Base-by-base conservation (phyloP, 2,797 vertebrate genomes). In the Hephaestus fuliginosus region DNA sequence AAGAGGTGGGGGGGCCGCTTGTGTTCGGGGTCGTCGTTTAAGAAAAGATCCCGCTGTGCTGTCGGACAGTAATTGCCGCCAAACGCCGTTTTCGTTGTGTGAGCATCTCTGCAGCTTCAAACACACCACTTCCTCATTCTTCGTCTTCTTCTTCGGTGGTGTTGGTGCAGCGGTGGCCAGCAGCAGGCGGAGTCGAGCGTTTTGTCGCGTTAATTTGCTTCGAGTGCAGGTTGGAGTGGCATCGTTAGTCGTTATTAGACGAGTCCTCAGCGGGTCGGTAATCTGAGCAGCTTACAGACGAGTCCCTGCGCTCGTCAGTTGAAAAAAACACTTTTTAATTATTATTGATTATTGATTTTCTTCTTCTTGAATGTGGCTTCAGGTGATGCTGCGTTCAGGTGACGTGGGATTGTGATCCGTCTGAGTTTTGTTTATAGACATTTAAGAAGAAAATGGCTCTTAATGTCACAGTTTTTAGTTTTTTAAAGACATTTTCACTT, bases 71-170 rank as follows among this genome's bases (percentile, higher is more conserved):
- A 87, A 90, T 86, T 86, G 80, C 70, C 5, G 65, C 72, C 25
- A 46, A 75, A 68, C 28, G 13, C n/a, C 9, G 79, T 28, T 43
- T 44, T 51, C 39, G 1, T 36, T 4, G 30, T 44, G 76, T 78
- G 71, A 39, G 72, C 41, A 68, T 63, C 72, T 39, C 22, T 60
- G 75, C 20, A 0, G 78, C 84, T 68, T 82, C 79, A 78, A 70
- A 74, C 61, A 1, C 62, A 14, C 56, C 56, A 7, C 33, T 11
- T 1, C 61, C 49, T 2, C 36, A 64, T 17, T 28, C 55, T 11
- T 60, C 33, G 28, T 64, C 80, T 63, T 85, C 78, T 76, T 85
- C 83, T 76, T 75, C 51, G 41, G 79, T 86, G 79, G 77, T 82
- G 71, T 13, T 55, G 33, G 69, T 79, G 62, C 84, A 78, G 77